A percentile compares a stretch with the other conserved stretches of the same genome.
phyloP scores from a whole-genome alignment of 2,113 vertebrate species.

The Plecotus auritus region DNA sequence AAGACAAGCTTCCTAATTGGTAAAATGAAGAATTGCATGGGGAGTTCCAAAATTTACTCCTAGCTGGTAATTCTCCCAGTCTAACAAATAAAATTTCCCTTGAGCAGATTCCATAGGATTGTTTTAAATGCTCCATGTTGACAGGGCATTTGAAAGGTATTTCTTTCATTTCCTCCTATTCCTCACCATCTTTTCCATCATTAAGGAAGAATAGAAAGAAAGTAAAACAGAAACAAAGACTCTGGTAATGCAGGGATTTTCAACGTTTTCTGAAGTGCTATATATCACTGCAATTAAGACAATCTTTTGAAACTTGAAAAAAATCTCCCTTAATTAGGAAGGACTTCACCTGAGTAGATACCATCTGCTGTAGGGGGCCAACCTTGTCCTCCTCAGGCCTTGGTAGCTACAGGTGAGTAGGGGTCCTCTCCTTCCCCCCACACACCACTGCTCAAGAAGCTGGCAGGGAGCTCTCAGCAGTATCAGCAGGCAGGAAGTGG shows the following conservation, averaged over 20 bases:
- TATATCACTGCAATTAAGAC: background rate
- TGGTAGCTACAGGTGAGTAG: slow-evolving; percentile 43
- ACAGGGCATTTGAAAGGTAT: background rate
- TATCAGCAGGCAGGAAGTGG: slow-evolving; percentile 52
- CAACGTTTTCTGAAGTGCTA: background rate
- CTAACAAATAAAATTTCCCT: slow-evolving; percentile 1
- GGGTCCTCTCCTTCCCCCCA: background rate
- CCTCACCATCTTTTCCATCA: background rate
- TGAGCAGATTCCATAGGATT: background rate
- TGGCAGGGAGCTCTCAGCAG: slow-evolving; percentile 39
- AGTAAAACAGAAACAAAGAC: slow-evolving; percentile 12
- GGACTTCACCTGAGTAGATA: slow-evolving; percentile 21
- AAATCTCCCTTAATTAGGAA: background rate
- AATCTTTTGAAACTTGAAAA: slow-evolving; percentile 6
- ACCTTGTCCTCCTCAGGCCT: background rate
- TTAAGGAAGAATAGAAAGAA: background rate
- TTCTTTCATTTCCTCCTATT: background rate
- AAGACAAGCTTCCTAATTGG: background rate
- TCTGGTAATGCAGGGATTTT: background rate
- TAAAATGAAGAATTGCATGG: background rate
- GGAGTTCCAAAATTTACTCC: background rate
- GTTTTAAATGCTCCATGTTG: background rate
- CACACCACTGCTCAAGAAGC: background rate
- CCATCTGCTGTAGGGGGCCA: background rate
- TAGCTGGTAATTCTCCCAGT: background rate